Evolutionary conservation across 2,888 invertebrate genomes (phyloP).

Genomic region (Dichetophora obliterata): DNA sequence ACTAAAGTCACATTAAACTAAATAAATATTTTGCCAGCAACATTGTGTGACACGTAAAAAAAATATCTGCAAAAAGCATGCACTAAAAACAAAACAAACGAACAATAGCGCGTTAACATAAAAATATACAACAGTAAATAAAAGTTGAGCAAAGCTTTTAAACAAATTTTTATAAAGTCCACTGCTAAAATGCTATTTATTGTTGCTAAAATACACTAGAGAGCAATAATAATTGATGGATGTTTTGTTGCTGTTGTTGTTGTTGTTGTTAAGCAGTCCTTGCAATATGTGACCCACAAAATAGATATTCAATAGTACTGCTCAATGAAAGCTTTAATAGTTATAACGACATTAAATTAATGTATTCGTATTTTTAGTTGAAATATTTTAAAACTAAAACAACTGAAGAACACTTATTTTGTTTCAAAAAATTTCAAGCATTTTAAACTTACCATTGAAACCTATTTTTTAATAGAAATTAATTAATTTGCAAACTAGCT

Average conservation of each 20-base stretch:
- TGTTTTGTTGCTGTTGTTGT: not conserved
- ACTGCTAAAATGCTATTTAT: not conserved
- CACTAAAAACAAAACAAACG: not conserved
- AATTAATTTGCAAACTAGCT: no score
- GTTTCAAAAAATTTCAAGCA: no score
- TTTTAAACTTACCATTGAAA: no score
- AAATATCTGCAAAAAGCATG: not conserved
- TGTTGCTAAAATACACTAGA: constrained; percentile 8
- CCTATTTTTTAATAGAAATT: no score
- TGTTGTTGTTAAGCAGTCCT: no score
- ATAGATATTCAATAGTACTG: no score
- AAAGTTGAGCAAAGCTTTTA: not conserved
- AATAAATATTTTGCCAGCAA: constrained; percentile 19
- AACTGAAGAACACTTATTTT: no score
- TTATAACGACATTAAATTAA: no score
- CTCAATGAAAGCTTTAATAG: no score
- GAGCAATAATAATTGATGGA: constrained; percentile 27
- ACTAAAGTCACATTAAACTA: constrained; percentile 3
- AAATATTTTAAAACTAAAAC: no score
- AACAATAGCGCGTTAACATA: not conserved
- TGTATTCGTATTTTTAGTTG: no score
- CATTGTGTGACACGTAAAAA: not conserved
- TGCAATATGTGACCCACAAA: no score
- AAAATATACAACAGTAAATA: not conserved
- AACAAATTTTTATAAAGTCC: not conserved